These are phyloP conservation scores for Cerastis leucographa DNA, from an alignment of 2,888 invertebrate genomes.

Conservation along the genomic window DNA sequence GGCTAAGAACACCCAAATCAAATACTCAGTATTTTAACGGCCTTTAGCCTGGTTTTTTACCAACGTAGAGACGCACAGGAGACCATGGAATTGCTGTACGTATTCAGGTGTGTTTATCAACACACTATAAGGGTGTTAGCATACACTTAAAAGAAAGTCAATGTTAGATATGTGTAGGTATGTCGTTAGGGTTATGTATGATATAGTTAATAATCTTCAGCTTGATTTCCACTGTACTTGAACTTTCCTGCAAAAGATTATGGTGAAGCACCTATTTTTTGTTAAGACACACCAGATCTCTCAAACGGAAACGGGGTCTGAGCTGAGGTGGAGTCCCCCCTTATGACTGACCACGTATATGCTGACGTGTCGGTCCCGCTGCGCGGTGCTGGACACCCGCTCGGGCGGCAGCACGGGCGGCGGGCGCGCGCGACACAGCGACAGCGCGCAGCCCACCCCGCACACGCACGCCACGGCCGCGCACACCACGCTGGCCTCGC, in stretches of 20 bases:
- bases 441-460: constrained; percentile 91
- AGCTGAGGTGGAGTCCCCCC: no score
- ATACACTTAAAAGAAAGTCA: no score
- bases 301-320: no score
- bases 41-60: not conserved
- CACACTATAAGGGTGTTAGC: not conserved
- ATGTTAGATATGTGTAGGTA: no score
- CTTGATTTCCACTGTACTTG: no score
- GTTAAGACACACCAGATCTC: no score
- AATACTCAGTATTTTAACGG: not conserved
- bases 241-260: no score
- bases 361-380: constrained; percentile 72
- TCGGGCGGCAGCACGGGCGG: constrained; percentile 84
- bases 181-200: no score
- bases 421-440: constrained; percentile 88
- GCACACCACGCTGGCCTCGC: constrained; percentile 92
- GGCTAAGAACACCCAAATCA: not conserved
- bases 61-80: not conserved
- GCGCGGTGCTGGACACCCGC: constrained; percentile 84
- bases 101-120: not conserved
- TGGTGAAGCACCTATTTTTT: no score
- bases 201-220: no score
- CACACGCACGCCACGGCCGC: constrained; percentile 92
- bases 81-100: not conserved
- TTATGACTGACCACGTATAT: constrained; percentile 22